Evolutionary conservation across 2,797 vertebrate genomes (phyloP).

Genomic region (Petrocephalus sullivani): DNA sequence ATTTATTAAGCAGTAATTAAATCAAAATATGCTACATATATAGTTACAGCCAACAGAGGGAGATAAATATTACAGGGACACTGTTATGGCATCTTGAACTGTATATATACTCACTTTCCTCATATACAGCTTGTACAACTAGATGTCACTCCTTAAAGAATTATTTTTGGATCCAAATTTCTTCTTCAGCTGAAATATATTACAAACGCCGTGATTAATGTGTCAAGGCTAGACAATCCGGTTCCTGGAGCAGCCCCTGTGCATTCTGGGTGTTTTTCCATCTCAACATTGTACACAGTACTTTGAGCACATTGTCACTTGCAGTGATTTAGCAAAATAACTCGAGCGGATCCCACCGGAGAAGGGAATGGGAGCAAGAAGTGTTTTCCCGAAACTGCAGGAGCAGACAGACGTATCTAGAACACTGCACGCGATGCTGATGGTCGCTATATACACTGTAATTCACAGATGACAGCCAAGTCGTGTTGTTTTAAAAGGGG

Average conservation of each 20-base stretch:
- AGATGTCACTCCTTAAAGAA: slow-evolving; percentile 6
- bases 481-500: slow-evolving; percentile 31
- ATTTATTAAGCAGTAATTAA: slow-evolving; percentile 63
- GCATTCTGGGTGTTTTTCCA: background rate
- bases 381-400: background rate
- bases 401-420: slow-evolving; percentile 4
- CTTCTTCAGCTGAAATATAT: slow-evolving; percentile 22
- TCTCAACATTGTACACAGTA: slow-evolving; percentile 17
- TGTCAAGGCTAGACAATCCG: slow-evolving; percentile 14
- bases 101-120: slow-evolving; percentile 34
- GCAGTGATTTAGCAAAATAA: slow-evolving; percentile 13
- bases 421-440: slow-evolving; percentile 33
- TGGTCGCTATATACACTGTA: slow-evolving; percentile 30
- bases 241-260: slow-evolving; percentile 2
- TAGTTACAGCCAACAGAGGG: slow-evolving; percentile 59
- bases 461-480: slow-evolving; percentile 33
- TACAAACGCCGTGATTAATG: slow-evolving; percentile 28
- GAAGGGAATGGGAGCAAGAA: background rate
- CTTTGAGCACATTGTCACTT: slow-evolving; percentile 22
- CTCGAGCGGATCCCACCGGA: background rate
- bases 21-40: slow-evolving; percentile 71
- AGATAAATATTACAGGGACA: slow-evolving; percentile 49
- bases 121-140: slow-evolving; percentile 30
- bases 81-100: slow-evolving; percentile 42
- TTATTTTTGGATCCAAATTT: slow-evolving; percentile 32